A percentile compares a stretch with the other conserved stretches of the same genome.
Conservation (phyloP, 2,113 vertebrate species). For the Percina caprodes region DNA sequence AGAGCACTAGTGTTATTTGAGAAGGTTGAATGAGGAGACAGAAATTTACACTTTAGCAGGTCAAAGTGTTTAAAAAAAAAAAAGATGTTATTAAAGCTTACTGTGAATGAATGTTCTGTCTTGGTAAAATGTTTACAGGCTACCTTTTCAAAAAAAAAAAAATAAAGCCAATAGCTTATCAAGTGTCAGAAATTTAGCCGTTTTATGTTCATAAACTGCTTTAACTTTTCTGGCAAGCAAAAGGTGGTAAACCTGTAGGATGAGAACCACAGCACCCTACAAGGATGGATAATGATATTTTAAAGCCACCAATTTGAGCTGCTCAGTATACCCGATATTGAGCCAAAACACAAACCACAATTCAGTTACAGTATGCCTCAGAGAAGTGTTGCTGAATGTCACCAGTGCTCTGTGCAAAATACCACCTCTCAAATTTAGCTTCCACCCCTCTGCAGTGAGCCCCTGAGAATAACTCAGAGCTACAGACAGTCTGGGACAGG, state of each 20-base stretch:
- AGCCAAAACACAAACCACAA: slow-evolving; percentile 40
- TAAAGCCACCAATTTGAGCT: neutral
- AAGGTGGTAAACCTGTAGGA: neutral
- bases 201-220: slow-evolving; percentile 2
- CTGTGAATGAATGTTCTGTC: slow-evolving; percentile 54
- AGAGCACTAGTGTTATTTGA: neutral
- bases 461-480: slow-evolving; percentile 73
- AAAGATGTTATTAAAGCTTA: neutral
- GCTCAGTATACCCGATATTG: slow-evolving; percentile 17
- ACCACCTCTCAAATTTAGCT: slow-evolving; percentile 68
- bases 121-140: neutral
- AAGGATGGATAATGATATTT: neutral
- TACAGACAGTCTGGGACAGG: slow-evolving; percentile 48
- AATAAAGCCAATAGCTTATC: neutral
- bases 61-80: slow-evolving; percentile 11
- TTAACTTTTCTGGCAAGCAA: neutral
- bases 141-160: neutral
- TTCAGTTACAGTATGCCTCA: slow-evolving; percentile 46
- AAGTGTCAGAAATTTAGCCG: neutral
- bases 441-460: slow-evolving; percentile 39
- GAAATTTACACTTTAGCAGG: neutral
- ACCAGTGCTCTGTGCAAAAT: slow-evolving; percentile 53
- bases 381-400: slow-evolving; percentile 53
- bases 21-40: neutral
- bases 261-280: neutral